Evolutionary conservation across 1,140 invertebrate genomes (phyloP).

Genomic region (Doryteuthis pealeii): DNA sequence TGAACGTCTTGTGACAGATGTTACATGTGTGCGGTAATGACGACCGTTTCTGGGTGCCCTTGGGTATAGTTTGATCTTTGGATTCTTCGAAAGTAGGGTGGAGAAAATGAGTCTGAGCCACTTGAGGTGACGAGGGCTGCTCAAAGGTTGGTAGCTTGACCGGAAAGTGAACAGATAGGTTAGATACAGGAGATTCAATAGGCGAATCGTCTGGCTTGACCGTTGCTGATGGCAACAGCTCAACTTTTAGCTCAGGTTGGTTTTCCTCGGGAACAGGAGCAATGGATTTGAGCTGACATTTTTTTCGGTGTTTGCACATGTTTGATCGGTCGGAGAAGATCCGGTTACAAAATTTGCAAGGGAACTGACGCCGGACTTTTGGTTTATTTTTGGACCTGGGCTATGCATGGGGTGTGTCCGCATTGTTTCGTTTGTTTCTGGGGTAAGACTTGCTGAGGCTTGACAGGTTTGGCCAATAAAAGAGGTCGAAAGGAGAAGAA

Average conservation of each 20-base stretch:
- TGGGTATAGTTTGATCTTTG: background rate
- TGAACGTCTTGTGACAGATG: conserved; percentile 35
- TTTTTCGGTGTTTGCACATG: conserved; percentile 1
- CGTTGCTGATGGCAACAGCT: background rate
- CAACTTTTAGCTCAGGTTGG: background rate
- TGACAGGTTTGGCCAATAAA: background rate
- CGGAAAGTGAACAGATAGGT: background rate
- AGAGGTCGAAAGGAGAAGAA: background rate
- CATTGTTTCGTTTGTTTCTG: background rate
- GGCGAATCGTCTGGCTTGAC: background rate
- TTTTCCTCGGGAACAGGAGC: background rate
- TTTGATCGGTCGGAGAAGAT: background rate
- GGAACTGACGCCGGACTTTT: background rate
- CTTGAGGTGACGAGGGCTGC: too few relatives aligned
- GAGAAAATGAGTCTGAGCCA: background rate
- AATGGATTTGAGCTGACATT: background rate
- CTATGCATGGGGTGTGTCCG: background rate
- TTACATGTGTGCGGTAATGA: conserved; percentile 20
- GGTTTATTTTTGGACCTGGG: background rate
- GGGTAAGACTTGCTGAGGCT: background rate
- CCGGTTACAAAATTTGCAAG: background rate
- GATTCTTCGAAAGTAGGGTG: background rate
- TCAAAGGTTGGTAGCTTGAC: too few relatives aligned
- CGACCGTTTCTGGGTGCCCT: background rate
- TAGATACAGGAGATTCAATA: background rate